Evolutionary conservation across 2,797 vertebrate genomes (phyloP).

Genomic region (Allobates femoralis): DNA sequence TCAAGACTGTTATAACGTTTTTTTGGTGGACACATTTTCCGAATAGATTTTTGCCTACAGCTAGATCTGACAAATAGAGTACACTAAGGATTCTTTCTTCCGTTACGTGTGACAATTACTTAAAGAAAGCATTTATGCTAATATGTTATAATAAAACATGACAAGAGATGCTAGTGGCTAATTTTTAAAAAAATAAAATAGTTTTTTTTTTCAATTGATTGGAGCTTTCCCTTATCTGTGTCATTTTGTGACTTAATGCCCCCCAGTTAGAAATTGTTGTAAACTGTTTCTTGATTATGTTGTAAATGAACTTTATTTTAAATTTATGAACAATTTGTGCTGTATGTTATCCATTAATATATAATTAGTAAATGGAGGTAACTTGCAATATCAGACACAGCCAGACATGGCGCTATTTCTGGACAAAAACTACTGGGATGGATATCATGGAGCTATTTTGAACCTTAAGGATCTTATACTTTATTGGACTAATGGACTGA

Average conservation of each 20-base stretch:
- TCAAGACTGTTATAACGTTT: slow-evolving; percentile 34
- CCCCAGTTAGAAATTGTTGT: not conserved
- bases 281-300: not conserved
- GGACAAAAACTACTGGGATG: too few species aligned
- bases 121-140: slow-evolving; percentile 54
- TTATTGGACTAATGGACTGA: too few species aligned
- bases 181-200: slow-evolving; percentile 15
- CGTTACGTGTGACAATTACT: slow-evolving; percentile 46
- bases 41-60: slow-evolving; percentile 52
- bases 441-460: too few species aligned
- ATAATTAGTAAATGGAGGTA: too few species aligned
- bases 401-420: too few species aligned
- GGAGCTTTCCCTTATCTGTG: slow-evolving; percentile 11
- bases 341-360: not conserved
- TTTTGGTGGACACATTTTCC: slow-evolving; percentile 41
- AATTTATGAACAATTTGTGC: not conserved
- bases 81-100: slow-evolving; percentile 32
- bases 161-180: slow-evolving; percentile 38
- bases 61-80: slow-evolving; percentile 49
- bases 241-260: slow-evolving; percentile 12
- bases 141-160: slow-evolving; percentile 52
- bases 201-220: slow-evolving; percentile 35
- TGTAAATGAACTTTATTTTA: not conserved
- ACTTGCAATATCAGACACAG: too few species aligned
- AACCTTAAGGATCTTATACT: too few species aligned